Base-by-base conservation (phyloP, 2,888 invertebrate genomes). In the Serripes groenlandicus region DNA sequence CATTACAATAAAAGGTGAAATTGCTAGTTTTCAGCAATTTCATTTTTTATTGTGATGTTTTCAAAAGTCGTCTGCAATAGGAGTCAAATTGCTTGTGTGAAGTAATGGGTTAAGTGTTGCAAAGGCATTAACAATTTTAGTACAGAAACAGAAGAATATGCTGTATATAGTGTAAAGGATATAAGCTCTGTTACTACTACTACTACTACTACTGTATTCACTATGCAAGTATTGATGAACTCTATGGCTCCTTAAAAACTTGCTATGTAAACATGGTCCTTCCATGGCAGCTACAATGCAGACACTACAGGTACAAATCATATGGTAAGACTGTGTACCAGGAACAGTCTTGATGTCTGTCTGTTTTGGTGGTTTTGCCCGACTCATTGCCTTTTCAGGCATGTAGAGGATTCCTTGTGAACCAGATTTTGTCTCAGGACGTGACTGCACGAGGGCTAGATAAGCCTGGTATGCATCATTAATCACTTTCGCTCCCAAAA, bases 381-480 rank as follows among this genome's bases (percentile, higher is more conserved):
- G 21, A 15, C 26, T 58, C 4, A 78, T 69, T 58, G 34, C 28
- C 26, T 32, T 78, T 42, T 68, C 15, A 37, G 73, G 78, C 3
- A 78, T n/a, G 52, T n/a, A 49, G 69, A 1, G 69, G 68, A 30
- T 32, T 54, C 4, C 11, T 37, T 15, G 15, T n/a, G n/a, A n/a
- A n/a, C n/a, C n/a, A n/a, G n/a, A n/a, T n/a, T n/a, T n/a, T n/a
- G n/a, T n/a, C 18, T 56, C 75, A 69, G 9, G 35, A 34, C 62
- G 28, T 11, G 7, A 7, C n/a, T 74, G 74, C 4, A 30, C 34
- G 18, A 79, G 64, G 23, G 74, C 62, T 21, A 75, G 56, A 60
- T 79, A 79, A n/a, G 66, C 30, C 26, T 79, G 69, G 32, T 79
- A 79, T 18, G 74, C 79, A 62, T 79, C 70, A 34, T 79, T 79